Conservation (phyloP, 35 echinoderm and acorn worm species). For the Ophiothrix spiculata region DNA sequence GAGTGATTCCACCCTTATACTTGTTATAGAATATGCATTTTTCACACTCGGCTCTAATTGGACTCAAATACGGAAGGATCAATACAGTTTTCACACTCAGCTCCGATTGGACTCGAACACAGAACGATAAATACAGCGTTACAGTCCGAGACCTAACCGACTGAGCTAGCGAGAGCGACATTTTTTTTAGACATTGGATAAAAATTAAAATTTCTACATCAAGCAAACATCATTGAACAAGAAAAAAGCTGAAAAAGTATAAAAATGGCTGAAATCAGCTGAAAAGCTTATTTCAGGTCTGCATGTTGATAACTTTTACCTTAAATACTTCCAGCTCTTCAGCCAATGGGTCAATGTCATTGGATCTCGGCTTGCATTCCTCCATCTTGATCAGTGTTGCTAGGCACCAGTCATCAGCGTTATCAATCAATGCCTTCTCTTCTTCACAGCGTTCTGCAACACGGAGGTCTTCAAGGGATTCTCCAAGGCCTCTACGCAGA, state of each 20-base stretch:
- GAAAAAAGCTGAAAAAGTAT: not conserved
- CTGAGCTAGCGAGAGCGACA: no score
- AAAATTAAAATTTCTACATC: not conserved
- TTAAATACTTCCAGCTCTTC: conserved; percentile 72
- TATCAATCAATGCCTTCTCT: conserved; percentile 63
- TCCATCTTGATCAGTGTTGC: conserved; percentile 67
- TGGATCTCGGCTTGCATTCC: conserved; percentile 46
- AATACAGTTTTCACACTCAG: no score
- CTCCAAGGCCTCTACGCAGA: conserved; percentile 46
- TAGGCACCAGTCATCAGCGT: conserved; percentile 59
- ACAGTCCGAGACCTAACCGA: no score
- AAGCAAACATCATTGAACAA: not conserved
- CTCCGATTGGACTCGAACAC: no score
- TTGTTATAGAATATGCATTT: no score
- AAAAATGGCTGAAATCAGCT: not conserved
- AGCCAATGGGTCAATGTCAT: conserved; percentile 62
- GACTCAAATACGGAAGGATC: no score
- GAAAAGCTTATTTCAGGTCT: not conserved
- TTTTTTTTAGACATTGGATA: no score
- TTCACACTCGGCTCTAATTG: no score
- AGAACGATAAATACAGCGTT: no score
- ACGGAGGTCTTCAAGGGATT: conserved; percentile 72
- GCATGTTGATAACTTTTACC: conserved; percentile 37
- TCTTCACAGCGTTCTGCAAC: conserved; percentile 71
- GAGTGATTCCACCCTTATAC: no score